Evolutionary conservation across 2,888 invertebrate genomes (phyloP).

Genomic region (Catocala nupta): DNA sequence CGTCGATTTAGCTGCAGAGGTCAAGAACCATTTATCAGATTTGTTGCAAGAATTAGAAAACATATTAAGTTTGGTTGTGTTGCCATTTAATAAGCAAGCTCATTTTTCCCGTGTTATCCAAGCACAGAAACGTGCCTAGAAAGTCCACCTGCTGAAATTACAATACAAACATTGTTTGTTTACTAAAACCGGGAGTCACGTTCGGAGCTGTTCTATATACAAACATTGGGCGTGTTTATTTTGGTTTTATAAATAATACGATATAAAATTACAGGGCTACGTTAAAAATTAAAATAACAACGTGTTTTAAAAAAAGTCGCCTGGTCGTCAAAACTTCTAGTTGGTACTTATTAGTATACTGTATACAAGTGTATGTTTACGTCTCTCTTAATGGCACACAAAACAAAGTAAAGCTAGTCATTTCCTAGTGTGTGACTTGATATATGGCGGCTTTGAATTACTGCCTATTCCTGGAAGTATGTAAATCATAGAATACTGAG

Average conservation of each 20-base stretch:
- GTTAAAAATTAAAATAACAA: no score
- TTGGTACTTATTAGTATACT: not conserved
- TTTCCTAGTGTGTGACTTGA: constrained; percentile 45
- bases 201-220: constrained; percentile 54
- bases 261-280: constrained; percentile 49
- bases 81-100: constrained; percentile 18
- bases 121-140: constrained; percentile 58
- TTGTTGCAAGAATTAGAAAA: constrained; percentile 1
- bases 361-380: constrained; percentile 19
- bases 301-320: no score
- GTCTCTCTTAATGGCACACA: constrained; percentile 23
- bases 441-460: constrained; percentile 51
- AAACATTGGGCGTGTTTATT: constrained; percentile 58
- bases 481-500: constrained; percentile 40
- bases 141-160: constrained; percentile 64
- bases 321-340: no score
- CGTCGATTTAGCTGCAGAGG: constrained; percentile 23
- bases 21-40: constrained; percentile 16
- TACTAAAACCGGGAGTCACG: constrained; percentile 61
- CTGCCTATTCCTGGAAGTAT: constrained; percentile 45
- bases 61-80: constrained; percentile 9
- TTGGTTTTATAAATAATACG: constrained; percentile 54
- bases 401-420: constrained; percentile 38
- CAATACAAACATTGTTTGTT: constrained; percentile 61
- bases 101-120: constrained; percentile 42